These are phyloP conservation scores for Bufotes viridis DNA, from an alignment of 2,797 vertebrate genomes.

Conservation along the genomic window DNA sequence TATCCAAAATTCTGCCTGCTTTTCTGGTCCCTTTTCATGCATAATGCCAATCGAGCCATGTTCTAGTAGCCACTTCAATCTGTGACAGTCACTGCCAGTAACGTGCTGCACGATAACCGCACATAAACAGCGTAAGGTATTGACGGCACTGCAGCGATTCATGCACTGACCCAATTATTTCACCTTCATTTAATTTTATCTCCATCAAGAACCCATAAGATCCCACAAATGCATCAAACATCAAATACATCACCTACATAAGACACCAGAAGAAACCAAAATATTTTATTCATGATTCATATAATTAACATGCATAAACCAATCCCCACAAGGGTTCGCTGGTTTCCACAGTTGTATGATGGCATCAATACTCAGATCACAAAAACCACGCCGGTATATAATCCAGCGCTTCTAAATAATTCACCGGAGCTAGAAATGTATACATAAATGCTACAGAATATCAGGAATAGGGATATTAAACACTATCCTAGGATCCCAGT, in stretches of 20 bases:
- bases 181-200: neutral
- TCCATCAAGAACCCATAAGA: neutral
- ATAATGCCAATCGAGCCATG: neutral
- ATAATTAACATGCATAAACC: neutral
- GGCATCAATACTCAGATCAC: neutral
- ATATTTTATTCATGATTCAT: constrained; percentile 21
- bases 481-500: neutral
- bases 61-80: neutral
- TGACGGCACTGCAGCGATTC: neutral
- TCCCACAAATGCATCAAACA: neutral
- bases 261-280: neutral
- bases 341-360: neutral
- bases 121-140: neutral
- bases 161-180: neutral
- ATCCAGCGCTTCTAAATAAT: constrained; percentile 1
- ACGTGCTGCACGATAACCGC: neutral
- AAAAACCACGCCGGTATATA: neutral
- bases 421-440: neutral
- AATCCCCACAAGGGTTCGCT: neutral
- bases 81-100: neutral
- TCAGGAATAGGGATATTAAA: neutral
- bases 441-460: neutral
- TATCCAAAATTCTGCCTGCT: too few species aligned
- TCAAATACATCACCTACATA: neutral
- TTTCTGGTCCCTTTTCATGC: too few species aligned